These are phyloP conservation scores for Tenualosa ilisha DNA, from an alignment of 2,797 vertebrate genomes.

Conservation along the genomic window DNA sequence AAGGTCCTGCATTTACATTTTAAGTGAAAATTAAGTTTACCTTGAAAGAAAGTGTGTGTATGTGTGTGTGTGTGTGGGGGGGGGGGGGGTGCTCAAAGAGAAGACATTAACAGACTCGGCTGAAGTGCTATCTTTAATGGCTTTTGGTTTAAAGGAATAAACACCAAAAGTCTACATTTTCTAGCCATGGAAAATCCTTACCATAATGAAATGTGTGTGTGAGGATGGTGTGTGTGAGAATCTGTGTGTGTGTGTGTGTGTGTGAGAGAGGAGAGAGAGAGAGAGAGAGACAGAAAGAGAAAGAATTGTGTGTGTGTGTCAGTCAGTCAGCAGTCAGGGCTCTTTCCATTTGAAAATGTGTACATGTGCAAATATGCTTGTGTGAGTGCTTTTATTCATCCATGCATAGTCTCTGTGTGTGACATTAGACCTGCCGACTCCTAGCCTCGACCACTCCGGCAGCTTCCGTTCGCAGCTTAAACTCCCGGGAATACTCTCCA, in stretches of 20 bases:
- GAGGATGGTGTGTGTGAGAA: not conserved
- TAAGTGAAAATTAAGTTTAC: conserved; percentile 21
- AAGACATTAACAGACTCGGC: not conserved
- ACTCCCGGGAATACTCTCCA: not conserved
- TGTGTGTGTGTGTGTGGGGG: too few species aligned
- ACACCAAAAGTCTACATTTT: not conserved
- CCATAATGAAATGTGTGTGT: not conserved
- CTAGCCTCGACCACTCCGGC: not conserved
- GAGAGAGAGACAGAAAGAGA: not conserved
- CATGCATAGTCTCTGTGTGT: not conserved
- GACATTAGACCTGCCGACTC: not conserved
- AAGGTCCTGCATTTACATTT: conserved; percentile 16
- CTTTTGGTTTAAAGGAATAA: not conserved
- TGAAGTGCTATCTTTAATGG: conserved; percentile 12
- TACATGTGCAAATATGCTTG: not conserved
- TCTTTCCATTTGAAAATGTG: not conserved
- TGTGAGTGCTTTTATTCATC: not conserved
- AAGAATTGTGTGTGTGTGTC: not conserved
- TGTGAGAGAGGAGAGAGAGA: not conserved
- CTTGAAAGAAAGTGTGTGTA: not conserved
- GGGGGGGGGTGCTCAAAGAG: not conserved
- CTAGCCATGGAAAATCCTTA: not conserved
- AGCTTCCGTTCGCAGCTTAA: not conserved
- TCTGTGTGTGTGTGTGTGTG: conserved; percentile 5
- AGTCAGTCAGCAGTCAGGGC: not conserved